These are phyloP conservation scores for Steinernema hermaphroditum DNA, from an alignment of 2,888 invertebrate species.

Conservation along the genomic window DNA sequence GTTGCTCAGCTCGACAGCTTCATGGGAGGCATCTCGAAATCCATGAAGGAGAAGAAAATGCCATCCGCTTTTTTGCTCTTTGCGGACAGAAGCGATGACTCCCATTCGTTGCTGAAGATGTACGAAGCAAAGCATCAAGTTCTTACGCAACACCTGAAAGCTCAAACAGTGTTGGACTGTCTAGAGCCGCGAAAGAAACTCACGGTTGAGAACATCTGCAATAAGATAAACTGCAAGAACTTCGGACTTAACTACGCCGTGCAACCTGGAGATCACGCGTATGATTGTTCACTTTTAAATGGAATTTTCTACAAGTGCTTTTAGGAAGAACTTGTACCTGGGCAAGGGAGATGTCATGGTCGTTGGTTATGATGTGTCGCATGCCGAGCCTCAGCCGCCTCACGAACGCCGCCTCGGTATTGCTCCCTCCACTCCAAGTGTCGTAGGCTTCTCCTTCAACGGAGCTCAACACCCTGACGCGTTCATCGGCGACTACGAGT, in stretches of 20 bases:
- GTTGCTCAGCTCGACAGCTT: neutral
- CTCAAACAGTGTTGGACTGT: neutral
- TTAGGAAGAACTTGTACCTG: conserved; percentile 33
- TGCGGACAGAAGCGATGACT: conserved; percentile 1
- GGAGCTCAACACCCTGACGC: neutral
- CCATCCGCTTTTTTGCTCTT: neutral
- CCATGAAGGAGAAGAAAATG: no score
- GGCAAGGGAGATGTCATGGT: conserved; percentile 29
- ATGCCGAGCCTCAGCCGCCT: conserved; percentile 35
- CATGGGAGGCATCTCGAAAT: neutral
- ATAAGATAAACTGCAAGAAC: conserved; percentile 40
- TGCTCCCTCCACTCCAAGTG: neutral
- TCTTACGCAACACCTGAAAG: neutral
- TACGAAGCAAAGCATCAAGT: neutral
- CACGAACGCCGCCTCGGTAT: neutral
- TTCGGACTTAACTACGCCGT: neutral
- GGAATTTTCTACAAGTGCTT: neutral
- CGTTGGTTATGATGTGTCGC: conserved; percentile 2
- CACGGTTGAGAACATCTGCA: conserved; percentile 35
- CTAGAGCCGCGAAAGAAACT: neutral
- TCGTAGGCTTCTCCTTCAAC: conserved; percentile 13
- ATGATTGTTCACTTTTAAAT: neutral
- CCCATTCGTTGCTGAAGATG: neutral
- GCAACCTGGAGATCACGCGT: neutral
- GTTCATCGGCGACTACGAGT: conserved; percentile 12